Conservation (phyloP, 2,113 vertebrate genomes). For the Protobothrops flavoviridis region DNA sequence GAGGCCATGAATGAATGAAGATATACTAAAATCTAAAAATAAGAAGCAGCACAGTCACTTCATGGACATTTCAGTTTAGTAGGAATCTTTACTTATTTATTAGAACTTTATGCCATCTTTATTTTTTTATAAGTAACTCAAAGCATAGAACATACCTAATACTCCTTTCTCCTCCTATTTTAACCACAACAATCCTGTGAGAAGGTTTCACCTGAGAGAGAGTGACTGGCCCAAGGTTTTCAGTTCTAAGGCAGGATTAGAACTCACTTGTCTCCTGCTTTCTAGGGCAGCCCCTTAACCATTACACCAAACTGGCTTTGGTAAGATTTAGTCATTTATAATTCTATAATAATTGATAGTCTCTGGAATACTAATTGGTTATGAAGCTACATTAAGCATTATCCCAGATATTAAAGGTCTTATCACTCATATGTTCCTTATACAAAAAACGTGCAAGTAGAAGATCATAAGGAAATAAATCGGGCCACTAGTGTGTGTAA, state of each 20-base stretch:
- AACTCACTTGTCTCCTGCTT: background rate
- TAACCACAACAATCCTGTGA: background rate
- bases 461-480: no score
- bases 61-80: background rate
- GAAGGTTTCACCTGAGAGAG: background rate
- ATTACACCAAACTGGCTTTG: background rate
- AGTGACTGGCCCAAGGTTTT: background rate
- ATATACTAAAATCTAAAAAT: background rate
- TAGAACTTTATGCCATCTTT: background rate
- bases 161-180: background rate
- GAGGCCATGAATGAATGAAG: background rate
- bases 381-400: background rate
- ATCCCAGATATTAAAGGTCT: no score
- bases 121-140: background rate
- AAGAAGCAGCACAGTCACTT: background rate
- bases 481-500: background rate
- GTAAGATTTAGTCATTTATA: background rate
- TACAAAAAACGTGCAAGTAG: no score
- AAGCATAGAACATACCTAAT: no score
- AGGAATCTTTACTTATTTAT: background rate
- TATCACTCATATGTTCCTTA: no score
- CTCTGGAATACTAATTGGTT: background rate
- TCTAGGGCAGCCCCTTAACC: background rate
- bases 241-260: background rate
- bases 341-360: background rate